Conservation (phyloP, 2,888 invertebrate species). For the Vesta saturnalis region DNA sequence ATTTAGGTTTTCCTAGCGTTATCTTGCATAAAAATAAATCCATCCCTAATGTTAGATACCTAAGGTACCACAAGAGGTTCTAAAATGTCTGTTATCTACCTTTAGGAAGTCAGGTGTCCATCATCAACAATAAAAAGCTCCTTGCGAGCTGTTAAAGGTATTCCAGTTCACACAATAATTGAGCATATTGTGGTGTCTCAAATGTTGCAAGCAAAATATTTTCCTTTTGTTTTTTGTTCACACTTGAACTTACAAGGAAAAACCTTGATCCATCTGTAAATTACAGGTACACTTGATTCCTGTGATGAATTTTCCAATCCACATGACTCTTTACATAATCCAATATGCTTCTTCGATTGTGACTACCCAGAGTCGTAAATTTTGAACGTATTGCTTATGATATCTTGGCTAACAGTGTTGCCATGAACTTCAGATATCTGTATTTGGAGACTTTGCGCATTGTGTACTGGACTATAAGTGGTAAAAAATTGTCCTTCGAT, state of each 20-base stretch:
- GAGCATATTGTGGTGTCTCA: not conserved
- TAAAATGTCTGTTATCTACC: not conserved
- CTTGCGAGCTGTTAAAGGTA: not conserved
- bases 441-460: slow-evolving; percentile 3
- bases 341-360: not conserved
- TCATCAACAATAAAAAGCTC: not conserved
- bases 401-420: not conserved
- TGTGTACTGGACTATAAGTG: not conserved
- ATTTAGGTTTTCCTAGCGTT: not conserved
- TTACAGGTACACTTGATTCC: not conserved
- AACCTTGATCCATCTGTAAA: not conserved
- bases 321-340: not conserved
- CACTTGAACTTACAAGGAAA: not conserved
- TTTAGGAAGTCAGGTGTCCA: not conserved
- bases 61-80: not conserved
- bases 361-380: not conserved
- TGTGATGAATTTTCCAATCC: not conserved
- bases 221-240: not conserved
- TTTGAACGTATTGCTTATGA: not conserved
- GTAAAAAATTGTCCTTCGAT: no score
- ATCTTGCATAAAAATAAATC: slow-evolving; percentile 8
- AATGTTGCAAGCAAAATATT: not conserved
- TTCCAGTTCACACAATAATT: not conserved
- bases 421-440: not conserved
- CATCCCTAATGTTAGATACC: not conserved